Evolutionary conservation across 2,113 vertebrate genomes (phyloP).

Genomic region (Tachysurus fulvidraco): DNA sequence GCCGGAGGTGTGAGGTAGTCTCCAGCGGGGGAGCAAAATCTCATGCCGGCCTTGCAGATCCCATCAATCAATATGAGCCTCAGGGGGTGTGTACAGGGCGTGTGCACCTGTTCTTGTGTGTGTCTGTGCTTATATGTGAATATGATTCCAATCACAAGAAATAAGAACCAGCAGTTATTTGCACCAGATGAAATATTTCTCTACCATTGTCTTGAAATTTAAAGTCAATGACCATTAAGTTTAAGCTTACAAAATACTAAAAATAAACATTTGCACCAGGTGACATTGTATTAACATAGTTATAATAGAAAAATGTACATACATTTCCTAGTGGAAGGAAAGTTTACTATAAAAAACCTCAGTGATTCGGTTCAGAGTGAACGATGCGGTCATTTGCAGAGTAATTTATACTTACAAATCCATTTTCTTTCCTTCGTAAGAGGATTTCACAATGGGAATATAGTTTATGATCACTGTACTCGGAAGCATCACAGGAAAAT

Average conservation of each 20-base stretch:
- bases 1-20: constrained; percentile 49
- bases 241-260: background rate
- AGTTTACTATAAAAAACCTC: background rate
- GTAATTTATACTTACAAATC: background rate
- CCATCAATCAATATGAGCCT: constrained; percentile 43
- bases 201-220: background rate
- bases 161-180: background rate
- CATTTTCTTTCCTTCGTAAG: background rate
- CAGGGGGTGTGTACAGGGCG: constrained; percentile 33
- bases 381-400: background rate
- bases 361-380: background rate
- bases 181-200: background rate
- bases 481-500: background rate
- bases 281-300: background rate
- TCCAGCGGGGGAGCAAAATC: constrained; percentile 32
- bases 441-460: background rate
- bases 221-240: background rate
- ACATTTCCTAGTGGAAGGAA: background rate
- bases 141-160: background rate
- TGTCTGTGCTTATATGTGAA: constrained; percentile 33
- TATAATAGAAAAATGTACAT: background rate
- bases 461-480: background rate
- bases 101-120: constrained; percentile 55
- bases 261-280: background rate
- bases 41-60: constrained; percentile 29